Conservation (phyloP, 2,113 vertebrate species). For the Collichthys lucidus region DNA sequence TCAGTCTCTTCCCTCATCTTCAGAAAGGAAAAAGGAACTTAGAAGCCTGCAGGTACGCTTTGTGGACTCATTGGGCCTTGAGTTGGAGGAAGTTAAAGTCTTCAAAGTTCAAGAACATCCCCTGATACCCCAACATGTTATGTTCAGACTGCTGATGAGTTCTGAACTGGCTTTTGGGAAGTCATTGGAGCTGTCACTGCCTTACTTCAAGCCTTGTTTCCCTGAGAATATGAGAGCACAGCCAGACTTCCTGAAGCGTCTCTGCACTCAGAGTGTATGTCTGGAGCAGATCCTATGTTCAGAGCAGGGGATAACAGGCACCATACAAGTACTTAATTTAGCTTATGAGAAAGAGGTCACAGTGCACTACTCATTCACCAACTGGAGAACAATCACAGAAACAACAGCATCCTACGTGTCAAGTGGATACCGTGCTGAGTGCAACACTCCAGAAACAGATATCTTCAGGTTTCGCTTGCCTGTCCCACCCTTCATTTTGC, state of each 20-base stretch:
- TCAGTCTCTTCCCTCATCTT: conserved; percentile 85
- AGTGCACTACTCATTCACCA: conserved; percentile 91
- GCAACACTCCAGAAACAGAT: conserved; percentile 73
- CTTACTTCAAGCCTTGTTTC: conserved; percentile 92
- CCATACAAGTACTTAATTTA: conserved; percentile 88
- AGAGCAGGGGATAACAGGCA: conserved; percentile 89
- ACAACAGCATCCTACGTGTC: conserved; percentile 86
- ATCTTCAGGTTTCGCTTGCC: conserved; percentile 91
- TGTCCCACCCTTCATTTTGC: conserved; percentile 90
- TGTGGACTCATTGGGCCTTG: conserved; percentile 92
- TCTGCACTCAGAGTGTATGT: conserved; percentile 86
- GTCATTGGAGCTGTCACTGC: conserved; percentile 88
- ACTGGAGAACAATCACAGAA: conserved; percentile 87
- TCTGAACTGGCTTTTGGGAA: conserved; percentile 88
- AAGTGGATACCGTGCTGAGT: conserved; percentile 9
- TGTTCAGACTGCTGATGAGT: conserved; percentile 89
- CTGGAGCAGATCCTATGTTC: conserved; percentile 90
- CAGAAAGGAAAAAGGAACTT: conserved; percentile 60
- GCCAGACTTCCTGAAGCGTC: conserved; percentile 82
- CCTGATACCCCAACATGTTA: conserved; percentile 89
- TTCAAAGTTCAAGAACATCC: conserved; percentile 90
- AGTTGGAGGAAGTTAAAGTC: conserved; percentile 91
- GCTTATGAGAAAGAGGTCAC: conserved; percentile 91
- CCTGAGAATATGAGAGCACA: conserved; percentile 81
- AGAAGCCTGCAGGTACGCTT: conserved; percentile 88